Base-by-base conservation (phyloP, 2,888 invertebrate species). In the Microplitis deprimator region DNA sequence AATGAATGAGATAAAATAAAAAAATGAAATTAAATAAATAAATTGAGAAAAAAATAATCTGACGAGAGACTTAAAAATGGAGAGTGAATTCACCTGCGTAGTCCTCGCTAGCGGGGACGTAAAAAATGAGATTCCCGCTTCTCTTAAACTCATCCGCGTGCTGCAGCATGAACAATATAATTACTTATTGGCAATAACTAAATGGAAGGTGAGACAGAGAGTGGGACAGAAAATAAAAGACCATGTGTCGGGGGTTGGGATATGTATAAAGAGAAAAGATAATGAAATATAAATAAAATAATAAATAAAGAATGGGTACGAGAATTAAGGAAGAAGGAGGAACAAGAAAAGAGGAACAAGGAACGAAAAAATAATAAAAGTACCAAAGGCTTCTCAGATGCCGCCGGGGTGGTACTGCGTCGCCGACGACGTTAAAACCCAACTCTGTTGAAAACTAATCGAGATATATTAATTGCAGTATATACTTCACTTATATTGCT, bases 381-480 rank as follows among this genome's bases (percentile, higher is more conserved):
- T 8, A 50, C 50, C 50, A 50, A 50, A 13, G 50, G 50, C 50
- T 13, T 50, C 50, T 50, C 5, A 41, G 68, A 38, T 72, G 77
- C 81, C 74, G 78, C 76, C 68, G 80, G 76, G 81, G 77, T 81
- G 82, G 81, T 82, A 81, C 81, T 79, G 82, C 75, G 77, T 64
- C 62, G 72, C 77, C 64, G 74, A 82, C 50, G 50, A 50, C 50
- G 83, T 81, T 81, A 86, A 84, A 85, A 84, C 83, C 82, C 82
- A 82, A 83, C 83, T 83, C 83, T 83, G 85, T 84, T 85, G 85
- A 83, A 84, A 88, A 85, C 85, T 87, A 87, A 87, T 87, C 87
- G 86, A 87, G 87, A 87, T 84, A 85, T 85, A 88, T 87, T 88
- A 88, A 87, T 87, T 86, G 87, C 85, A 82, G 83, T 84, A 85